Evolutionary conservation across 2,113 vertebrate species (phyloP).

Genomic region (Platichthys stellatus): DNA sequence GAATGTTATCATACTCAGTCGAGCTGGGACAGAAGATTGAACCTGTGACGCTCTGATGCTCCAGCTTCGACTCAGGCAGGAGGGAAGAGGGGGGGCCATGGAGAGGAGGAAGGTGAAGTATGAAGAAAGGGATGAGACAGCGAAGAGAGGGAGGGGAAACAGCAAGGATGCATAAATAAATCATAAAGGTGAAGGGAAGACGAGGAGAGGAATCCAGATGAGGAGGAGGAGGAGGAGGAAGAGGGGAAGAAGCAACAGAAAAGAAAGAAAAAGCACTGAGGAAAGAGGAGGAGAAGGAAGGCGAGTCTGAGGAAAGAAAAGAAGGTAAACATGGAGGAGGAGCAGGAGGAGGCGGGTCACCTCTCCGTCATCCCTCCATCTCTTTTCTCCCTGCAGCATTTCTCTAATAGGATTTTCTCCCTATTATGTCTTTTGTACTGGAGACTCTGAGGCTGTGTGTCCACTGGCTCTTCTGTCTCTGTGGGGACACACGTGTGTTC

Average conservation of each 20-base stretch:
- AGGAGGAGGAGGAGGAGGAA: not conserved
- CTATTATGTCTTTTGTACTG: slow-evolving; percentile 35
- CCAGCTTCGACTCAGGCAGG: no score
- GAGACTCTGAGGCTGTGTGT: not conserved
- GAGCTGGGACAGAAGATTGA: no score
- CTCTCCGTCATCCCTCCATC: slow-evolving; percentile 38
- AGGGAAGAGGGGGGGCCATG: no score
- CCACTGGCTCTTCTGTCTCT: not conserved
- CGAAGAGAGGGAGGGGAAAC: not conserved
- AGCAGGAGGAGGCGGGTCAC: slow-evolving; percentile 1
- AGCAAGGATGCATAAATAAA: not conserved
- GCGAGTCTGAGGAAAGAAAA: not conserved
- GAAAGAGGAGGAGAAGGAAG: not conserved
- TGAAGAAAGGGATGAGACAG: not conserved
- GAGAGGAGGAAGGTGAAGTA: no score
- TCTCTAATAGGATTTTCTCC: slow-evolving; percentile 46
- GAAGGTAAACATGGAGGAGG: not conserved
- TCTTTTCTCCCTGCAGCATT: slow-evolving; percentile 23
- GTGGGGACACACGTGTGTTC: not conserved
- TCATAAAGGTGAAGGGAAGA: no score
- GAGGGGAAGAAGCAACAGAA: no score
- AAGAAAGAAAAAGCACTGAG: no score
- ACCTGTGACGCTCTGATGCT: no score
- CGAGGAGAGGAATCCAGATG: not conserved
- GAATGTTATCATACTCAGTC: no score